phyloP scores from a whole-genome alignment of 2,888 invertebrate species.

The Andrena haemorrhoa region DNA sequence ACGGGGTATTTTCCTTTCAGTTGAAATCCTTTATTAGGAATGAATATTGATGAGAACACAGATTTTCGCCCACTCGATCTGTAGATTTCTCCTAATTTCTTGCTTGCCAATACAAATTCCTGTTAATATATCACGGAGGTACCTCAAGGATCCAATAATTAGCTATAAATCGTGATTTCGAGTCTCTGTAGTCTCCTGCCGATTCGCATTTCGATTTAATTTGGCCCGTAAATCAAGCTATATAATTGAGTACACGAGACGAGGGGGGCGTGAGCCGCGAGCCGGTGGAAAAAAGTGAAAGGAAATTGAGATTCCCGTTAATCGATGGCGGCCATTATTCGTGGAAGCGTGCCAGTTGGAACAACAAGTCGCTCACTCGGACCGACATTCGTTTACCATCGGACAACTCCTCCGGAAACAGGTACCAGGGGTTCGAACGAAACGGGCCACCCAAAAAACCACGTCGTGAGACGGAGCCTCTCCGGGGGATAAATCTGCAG shows the following conservation, averaged over 20 bases:
- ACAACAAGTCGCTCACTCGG: constrained; percentile 34
- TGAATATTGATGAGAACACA: constrained; percentile 6
- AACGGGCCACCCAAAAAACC: constrained; percentile 63
- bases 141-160: constrained; percentile 15
- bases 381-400: constrained; percentile 32
- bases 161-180: constrained; percentile 27
- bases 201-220: constrained; percentile 28
- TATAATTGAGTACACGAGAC: constrained; percentile 44
- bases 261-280: not conserved
- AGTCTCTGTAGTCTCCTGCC: constrained; percentile 1
- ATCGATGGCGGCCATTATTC: constrained; percentile 41
- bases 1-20: not conserved
- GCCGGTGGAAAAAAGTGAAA: constrained; percentile 41
- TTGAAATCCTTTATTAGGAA: not conserved
- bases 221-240: constrained; percentile 32
- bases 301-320: constrained; percentile 42
- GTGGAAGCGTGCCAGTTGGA: constrained; percentile 28
- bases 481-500: constrained; percentile 68
- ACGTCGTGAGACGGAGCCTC: not conserved
- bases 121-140: not conserved
- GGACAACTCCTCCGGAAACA: constrained; percentile 14
- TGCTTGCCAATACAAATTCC: not conserved
- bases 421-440: constrained; percentile 49
- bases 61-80: constrained; percentile 15
- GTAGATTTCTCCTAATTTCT: not conserved